A percentile compares a stretch with the other conserved stretches of the same genome.
These are phyloP conservation scores for Drosophila mayaguana DNA, from an alignment of 2,888 invertebrate species.

Conservation along the genomic window DNA sequence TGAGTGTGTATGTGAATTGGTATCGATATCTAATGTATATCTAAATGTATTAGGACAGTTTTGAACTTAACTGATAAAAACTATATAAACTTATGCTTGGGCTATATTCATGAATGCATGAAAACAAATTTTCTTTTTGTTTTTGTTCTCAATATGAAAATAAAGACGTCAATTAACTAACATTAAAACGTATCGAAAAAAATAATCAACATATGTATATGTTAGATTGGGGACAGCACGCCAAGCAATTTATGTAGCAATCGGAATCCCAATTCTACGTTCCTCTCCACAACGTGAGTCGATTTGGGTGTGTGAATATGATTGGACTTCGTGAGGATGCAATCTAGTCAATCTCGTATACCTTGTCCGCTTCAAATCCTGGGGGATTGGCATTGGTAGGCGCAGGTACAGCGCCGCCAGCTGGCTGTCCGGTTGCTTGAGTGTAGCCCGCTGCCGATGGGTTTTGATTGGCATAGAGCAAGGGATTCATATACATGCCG, in stretches of 20 bases:
- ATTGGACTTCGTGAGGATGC: constrained; percentile 12
- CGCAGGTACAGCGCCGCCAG: constrained; percentile 26
- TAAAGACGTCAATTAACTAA: constrained; percentile 44
- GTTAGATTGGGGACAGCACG: constrained; percentile 25
- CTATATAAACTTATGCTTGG: constrained; percentile 54
- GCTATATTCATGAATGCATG: constrained; percentile 46
- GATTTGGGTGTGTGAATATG: constrained; percentile 18
- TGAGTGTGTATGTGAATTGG: constrained; percentile 11
- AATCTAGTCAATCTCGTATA: constrained; percentile 82
- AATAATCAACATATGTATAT: constrained; percentile 23
- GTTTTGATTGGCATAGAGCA: constrained; percentile 83
- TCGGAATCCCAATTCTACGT: constrained; percentile 2
- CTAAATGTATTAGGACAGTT: constrained; percentile 71
- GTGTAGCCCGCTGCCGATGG: constrained; percentile 80
- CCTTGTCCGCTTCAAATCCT: constrained; percentile 80
- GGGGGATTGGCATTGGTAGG: constrained; percentile 28
- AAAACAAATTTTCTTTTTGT: constrained; percentile 36
- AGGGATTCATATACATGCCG: constrained; percentile 84
- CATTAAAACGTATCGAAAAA: constrained; percentile 40
- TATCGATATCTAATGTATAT: constrained; percentile 60
- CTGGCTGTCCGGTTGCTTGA: constrained; percentile 58
- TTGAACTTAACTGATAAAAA: constrained; percentile 58
- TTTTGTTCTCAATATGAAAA: constrained; percentile 34
- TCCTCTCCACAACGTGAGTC: constrained; percentile 17
- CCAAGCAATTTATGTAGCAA: neutral